Percentiles rank a stretch among this genome's conserved stretches.
Conservation (phyloP, 2,113 vertebrate species). For the Scortum barcoo region DNA sequence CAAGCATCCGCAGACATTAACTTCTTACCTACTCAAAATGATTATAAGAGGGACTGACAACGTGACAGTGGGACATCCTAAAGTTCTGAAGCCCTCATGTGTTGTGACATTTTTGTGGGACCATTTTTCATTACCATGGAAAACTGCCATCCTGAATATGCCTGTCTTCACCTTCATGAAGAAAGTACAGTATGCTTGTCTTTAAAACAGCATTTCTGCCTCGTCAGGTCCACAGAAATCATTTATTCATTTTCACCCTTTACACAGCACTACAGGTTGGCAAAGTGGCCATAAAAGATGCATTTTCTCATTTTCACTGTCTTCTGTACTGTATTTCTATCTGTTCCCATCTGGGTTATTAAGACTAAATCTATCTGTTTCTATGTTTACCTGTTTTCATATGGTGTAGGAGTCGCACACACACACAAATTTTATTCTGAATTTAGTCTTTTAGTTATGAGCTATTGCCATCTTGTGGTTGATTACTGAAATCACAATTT, state of each 20-base stretch:
- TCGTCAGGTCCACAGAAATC: neutral
- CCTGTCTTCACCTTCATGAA: neutral
- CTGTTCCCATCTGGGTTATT: neutral
- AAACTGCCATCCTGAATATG: neutral
- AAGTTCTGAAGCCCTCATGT: neutral
- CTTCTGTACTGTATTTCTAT: neutral
- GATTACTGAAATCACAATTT: constrained; percentile 12
- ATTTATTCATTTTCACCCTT: neutral
- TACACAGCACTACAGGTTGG: neutral
- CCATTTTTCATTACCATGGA: neutral
- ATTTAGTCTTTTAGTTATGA: neutral
- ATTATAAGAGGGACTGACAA: neutral
- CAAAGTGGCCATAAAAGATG: neutral
- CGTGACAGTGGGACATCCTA: neutral
- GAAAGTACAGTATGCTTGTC: neutral
- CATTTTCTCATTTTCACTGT: neutral
- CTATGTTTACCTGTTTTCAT: neutral
- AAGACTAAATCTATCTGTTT: neutral
- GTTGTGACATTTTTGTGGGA: no score
- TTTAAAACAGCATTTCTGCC: neutral
- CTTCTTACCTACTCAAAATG: neutral
- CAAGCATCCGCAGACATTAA: neutral
- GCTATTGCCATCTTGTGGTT: constrained; percentile 77
- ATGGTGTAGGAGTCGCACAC: neutral
- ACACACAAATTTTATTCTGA: neutral